These are phyloP conservation scores for Rugalucina vietnamica DNA, from an alignment of 2,888 invertebrate genomes.

Conservation along the genomic window DNA sequence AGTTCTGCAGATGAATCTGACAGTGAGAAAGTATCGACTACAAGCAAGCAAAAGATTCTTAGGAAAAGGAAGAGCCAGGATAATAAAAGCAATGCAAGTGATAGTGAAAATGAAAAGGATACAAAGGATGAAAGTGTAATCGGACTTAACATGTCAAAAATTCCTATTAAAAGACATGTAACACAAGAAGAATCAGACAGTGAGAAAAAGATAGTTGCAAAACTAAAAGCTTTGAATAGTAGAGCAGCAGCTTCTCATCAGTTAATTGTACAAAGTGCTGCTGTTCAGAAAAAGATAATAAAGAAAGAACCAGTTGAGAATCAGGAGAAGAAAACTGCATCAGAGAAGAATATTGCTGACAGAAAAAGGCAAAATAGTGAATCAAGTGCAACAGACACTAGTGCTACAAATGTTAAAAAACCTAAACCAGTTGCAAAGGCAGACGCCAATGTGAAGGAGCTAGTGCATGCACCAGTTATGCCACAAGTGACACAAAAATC, in stretches of 20 bases:
- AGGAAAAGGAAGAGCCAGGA: conserved; percentile 52
- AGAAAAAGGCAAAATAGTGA: conserved; percentile 75
- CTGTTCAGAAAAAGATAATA: conserved; percentile 42
- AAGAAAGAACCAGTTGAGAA: conserved; percentile 60
- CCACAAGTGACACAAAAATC: background rate
- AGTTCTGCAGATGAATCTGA: conserved; percentile 59
- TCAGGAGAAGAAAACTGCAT: conserved; percentile 55
- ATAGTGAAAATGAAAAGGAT: conserved; percentile 50
- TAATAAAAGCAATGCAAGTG: conserved; percentile 39
- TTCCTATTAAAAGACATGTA: conserved; percentile 11
- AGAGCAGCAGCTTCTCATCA: conserved; percentile 41
- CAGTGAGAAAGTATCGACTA: conserved; percentile 49
- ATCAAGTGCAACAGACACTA: conserved; percentile 56
- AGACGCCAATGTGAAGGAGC: background rate
- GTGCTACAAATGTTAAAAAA: conserved; percentile 27
- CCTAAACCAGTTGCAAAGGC: background rate
- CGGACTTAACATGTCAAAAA: conserved; percentile 26
- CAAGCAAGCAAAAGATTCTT: conserved; percentile 48
- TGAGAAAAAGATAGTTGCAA: conserved; percentile 55
- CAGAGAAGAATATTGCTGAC: conserved; percentile 51
- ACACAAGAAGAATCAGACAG: conserved; percentile 52
- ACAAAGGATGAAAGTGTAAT: conserved; percentile 40
- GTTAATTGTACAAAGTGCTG: conserved; percentile 16
- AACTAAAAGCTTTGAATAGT: conserved; percentile 55
- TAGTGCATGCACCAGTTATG: background rate